Conservation (phyloP, 2,113 vertebrate species). For the Brachyhypopomus occidentalis region DNA sequence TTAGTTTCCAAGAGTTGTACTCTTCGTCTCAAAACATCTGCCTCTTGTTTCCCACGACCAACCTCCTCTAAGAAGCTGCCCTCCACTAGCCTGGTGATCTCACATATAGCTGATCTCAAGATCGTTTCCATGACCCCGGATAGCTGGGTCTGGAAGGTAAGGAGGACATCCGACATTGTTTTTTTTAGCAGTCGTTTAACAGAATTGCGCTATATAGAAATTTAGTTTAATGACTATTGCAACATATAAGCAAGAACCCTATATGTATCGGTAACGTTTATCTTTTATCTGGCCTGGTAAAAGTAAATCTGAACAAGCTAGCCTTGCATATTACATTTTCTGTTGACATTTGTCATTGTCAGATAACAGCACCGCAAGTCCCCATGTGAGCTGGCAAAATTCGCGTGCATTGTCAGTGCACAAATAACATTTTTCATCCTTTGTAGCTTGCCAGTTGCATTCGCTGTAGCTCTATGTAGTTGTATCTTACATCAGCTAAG, state of each 20-base stretch:
- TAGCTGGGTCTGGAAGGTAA: conserved; percentile 75
- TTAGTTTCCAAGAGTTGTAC: conserved; percentile 65
- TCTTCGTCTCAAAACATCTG: conserved; percentile 65
- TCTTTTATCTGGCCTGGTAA: background rate
- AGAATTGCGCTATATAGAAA: background rate
- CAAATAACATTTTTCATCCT: background rate
- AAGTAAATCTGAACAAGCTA: background rate
- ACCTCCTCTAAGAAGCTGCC: conserved; percentile 72
- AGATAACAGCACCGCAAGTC: background rate
- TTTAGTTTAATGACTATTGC: background rate
- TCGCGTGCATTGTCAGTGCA: background rate
- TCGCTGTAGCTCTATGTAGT: background rate
- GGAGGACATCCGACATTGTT: conserved; percentile 70
- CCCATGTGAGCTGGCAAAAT: background rate
- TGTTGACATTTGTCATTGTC: background rate
- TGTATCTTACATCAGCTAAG: too few relatives aligned
- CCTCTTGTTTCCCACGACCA: conserved; percentile 67
- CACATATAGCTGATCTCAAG: conserved; percentile 72
- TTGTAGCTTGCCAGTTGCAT: background rate
- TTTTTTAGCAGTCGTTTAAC: background rate
- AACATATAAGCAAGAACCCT: background rate
- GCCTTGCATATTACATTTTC: background rate
- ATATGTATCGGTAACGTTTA: background rate
- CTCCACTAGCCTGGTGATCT: conserved; percentile 74
- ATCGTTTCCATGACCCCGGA: conserved; percentile 76